Percentiles rank a stretch among this genome's conserved stretches.
phyloP scores from a whole-genome alignment of 2,113 vertebrate genomes.

The Coracopsis vasa region DNA sequence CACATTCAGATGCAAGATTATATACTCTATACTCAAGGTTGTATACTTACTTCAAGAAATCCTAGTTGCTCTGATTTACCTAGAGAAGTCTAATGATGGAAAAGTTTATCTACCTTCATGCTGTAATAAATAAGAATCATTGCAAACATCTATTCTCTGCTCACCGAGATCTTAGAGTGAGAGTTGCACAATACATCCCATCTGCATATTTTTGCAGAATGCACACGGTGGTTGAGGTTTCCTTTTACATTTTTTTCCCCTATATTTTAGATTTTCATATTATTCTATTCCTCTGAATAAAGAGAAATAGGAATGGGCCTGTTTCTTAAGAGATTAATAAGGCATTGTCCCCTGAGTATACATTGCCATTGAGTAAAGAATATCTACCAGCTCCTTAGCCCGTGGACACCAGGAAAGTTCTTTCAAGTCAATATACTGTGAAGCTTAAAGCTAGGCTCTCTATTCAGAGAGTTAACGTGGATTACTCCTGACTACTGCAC shows the following conservation, averaged over 20 bases:
- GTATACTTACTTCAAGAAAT: neutral
- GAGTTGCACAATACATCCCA: neutral
- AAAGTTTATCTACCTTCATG: neutral
- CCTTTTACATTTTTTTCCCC: neutral
- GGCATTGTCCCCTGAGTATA: neutral
- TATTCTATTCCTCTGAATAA: neutral
- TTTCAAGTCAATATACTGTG: neutral
- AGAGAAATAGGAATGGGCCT: neutral
- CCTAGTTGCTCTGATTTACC: constrained; percentile 13
- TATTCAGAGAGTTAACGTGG: neutral
- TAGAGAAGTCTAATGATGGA: neutral
- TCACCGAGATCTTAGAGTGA: neutral
- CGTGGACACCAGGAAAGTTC: neutral
- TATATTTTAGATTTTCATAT: neutral
- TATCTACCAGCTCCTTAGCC: neutral
- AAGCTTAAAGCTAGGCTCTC: neutral
- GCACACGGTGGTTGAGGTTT: neutral
- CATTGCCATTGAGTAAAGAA: neutral
- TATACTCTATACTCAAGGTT: neutral
- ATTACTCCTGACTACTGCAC: neutral
- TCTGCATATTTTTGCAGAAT: neutral
- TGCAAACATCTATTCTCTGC: neutral
- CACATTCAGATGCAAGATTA: neutral
- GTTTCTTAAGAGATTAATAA: neutral
- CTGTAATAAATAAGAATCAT: neutral